These are phyloP conservation scores for Umimayanthus chanpuru DNA, from an alignment of 92 coral and sea anemone genomes.

Conservation along the genomic window DNA sequence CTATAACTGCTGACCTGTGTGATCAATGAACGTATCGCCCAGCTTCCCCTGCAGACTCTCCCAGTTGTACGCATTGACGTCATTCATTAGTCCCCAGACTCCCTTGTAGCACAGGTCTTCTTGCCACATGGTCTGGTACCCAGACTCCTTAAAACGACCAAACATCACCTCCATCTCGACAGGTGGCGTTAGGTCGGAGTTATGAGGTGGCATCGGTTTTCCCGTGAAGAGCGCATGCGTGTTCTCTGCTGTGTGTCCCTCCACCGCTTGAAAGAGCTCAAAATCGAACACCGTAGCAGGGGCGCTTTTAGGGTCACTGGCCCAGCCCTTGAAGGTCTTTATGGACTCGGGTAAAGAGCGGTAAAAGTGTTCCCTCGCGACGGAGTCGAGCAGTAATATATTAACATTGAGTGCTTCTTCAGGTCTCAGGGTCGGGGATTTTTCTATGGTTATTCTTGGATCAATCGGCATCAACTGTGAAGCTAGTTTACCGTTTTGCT, in stretches of 20 bases:
- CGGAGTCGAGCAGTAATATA: slow-evolving; percentile 81
- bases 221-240: slow-evolving; percentile 64
- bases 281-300: slow-evolving; percentile 77
- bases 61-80: slow-evolving; percentile 59
- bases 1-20: slow-evolving; percentile 79
- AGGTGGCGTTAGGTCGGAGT: background rate
- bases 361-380: slow-evolving; percentile 89
- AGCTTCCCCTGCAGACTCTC: slow-evolving; percentile 45
- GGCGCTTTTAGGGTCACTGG: slow-evolving; percentile 16
- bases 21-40: slow-evolving; percentile 56
- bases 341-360: slow-evolving; percentile 91
- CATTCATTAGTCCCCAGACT: slow-evolving; percentile 72
- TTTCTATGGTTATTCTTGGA: slow-evolving; percentile 50
- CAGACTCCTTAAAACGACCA: slow-evolving; percentile 74
- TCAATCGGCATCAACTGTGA: slow-evolving; percentile 68
- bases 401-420: slow-evolving; percentile 70
- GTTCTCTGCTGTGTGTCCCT: slow-evolving; percentile 74
- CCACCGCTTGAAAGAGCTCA: slow-evolving; percentile 87
- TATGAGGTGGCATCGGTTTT: slow-evolving; percentile 63
- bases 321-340: slow-evolving; percentile 57
- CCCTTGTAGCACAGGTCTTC: slow-evolving; percentile 87
- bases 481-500: background rate
- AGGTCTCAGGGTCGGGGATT: slow-evolving; percentile 37
- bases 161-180: slow-evolving; percentile 71
- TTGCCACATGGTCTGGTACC: slow-evolving; percentile 84